phyloP scores from a whole-genome alignment of 2,888 invertebrate species.

The Ischnura elegans region DNA sequence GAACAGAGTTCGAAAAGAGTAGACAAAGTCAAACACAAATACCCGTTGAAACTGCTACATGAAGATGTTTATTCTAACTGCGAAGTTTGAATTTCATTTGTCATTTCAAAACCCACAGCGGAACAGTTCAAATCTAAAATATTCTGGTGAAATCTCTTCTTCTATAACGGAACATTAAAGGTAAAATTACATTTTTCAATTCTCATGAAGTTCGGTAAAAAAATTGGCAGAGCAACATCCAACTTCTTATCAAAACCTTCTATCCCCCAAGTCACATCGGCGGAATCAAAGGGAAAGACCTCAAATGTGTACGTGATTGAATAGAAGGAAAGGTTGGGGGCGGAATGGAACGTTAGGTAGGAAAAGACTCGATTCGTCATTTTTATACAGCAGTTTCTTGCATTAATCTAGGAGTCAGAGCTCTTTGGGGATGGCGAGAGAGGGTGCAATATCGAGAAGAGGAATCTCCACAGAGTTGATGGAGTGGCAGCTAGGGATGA shows the following conservation, averaged over 20 bases:
- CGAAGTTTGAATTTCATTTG: too few species aligned
- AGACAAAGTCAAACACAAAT: too few species aligned
- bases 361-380: not conserved
- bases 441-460: not conserved
- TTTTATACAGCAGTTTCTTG: constrained; percentile 6
- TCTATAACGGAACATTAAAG: too few species aligned
- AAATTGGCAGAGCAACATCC: not conserved
- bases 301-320: not conserved
- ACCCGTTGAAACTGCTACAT: too few species aligned
- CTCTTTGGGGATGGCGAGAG: not conserved
- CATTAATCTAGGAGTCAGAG: not conserved
- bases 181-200: not conserved
- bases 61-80: too few species aligned
- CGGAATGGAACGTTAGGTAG: not conserved
- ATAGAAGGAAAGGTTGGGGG: not conserved
- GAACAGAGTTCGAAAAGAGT: too few species aligned
- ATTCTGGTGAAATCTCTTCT: too few species aligned
- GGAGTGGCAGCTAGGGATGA: not conserved
- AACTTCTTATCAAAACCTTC: not conserved
- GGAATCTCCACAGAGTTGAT: constrained; percentile 33
- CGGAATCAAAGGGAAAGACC: not conserved
- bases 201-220: not conserved
- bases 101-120: too few species aligned
- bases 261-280: not conserved
- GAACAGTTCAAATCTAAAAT: too few species aligned